Conservation (phyloP, 2,113 vertebrate genomes). For the Rhadina sibilatrix region DNA sequence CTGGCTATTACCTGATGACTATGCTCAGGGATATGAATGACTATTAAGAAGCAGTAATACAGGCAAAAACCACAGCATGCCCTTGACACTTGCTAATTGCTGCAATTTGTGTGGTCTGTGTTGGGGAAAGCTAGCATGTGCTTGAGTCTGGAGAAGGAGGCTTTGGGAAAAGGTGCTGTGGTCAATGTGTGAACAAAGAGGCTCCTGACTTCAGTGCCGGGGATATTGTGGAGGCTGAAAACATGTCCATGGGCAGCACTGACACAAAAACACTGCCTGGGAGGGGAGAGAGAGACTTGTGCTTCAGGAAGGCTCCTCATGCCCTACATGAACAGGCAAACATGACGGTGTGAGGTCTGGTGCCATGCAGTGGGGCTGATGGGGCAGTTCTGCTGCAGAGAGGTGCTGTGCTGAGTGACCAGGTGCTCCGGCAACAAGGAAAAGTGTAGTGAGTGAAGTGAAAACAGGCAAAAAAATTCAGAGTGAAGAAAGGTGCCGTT, state of each 20-base stretch:
- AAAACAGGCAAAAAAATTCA: neutral
- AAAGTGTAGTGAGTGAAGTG: neutral
- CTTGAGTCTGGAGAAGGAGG: neutral
- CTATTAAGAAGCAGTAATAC: neutral
- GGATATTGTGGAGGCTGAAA: neutral
- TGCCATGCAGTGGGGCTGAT: fast-evolving
- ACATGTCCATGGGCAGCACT: too few relatives aligned
- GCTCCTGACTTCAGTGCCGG: neutral
- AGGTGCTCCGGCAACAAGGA: neutral
- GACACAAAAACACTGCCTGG: neutral
- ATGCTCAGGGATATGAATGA: neutral
- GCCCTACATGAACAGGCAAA: neutral
- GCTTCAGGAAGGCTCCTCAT: neutral
- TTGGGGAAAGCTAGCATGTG: neutral
- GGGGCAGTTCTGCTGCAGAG: neutral
- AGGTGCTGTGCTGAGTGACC: neutral
- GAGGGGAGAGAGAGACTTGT: neutral
- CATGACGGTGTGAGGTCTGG: neutral
- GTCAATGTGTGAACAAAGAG: neutral
- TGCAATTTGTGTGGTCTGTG: constrained; percentile 13
- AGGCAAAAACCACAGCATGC: neutral
- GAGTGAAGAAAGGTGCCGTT: neutral
- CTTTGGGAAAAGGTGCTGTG: neutral
- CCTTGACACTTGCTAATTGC: constrained; percentile 45
- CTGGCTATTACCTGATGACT: neutral